Conservation (phyloP, 2,113 vertebrate genomes). For the Varanus komodoensis region DNA sequence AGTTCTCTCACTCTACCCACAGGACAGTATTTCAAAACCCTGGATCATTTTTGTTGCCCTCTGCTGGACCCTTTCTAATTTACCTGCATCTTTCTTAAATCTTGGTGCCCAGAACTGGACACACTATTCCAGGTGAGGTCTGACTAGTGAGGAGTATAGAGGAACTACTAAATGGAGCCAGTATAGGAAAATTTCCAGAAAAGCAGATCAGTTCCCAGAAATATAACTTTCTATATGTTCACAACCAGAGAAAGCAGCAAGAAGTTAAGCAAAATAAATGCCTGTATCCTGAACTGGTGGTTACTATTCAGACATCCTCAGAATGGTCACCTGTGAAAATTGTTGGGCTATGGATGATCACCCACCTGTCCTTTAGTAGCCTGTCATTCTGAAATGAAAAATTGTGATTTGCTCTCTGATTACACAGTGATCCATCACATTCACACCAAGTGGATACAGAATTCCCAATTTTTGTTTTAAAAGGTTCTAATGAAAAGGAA, state of each 20-base stretch:
- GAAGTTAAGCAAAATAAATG: background rate
- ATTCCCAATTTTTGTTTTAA: slow-evolving; percentile 49
- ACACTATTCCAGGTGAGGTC: too few species aligned
- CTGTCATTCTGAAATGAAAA: slow-evolving; percentile 58
- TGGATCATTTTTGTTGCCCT: too few species aligned
- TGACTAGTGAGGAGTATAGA: too few species aligned
- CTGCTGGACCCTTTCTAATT: too few species aligned
- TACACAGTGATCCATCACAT: slow-evolving; percentile 54
- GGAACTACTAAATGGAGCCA: background rate
- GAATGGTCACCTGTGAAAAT: background rate
- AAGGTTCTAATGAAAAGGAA: slow-evolving; percentile 40
- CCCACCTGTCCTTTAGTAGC: slow-evolving; percentile 42
- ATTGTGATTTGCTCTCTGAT: slow-evolving; percentile 51
- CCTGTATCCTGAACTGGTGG: background rate
- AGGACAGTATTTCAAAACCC: too few species aligned
- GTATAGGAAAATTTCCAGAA: background rate
- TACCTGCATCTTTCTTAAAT: too few species aligned
- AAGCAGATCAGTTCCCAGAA: background rate
- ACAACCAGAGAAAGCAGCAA: background rate
- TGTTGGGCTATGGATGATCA: background rate
- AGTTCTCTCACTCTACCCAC: too few species aligned
- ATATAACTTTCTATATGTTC: background rate
- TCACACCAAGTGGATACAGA: slow-evolving; percentile 47
- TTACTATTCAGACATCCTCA: background rate
- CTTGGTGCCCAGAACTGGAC: too few species aligned